These are phyloP conservation scores for Andrena trimmerana DNA, from an alignment of 2,888 invertebrate genomes.

Conservation along the genomic window DNA sequence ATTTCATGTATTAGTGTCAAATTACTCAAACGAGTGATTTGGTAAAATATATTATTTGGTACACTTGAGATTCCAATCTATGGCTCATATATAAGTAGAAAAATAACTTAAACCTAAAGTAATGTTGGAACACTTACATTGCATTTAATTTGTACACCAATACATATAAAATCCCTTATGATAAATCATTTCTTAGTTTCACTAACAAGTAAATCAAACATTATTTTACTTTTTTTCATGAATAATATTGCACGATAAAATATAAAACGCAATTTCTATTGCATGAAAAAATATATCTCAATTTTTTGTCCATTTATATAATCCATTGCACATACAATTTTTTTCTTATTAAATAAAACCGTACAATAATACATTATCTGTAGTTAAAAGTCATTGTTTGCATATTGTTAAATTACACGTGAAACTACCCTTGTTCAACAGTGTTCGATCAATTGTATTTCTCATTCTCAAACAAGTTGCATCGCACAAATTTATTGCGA, in stretches of 20 bases:
- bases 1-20: not conserved
- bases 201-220: no score
- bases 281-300: not conserved
- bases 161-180: no score
- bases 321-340: not conserved
- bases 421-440: constrained; percentile 59
- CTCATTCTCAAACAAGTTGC: constrained; percentile 78
- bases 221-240: no score
- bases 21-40: not conserved
- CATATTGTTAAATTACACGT: constrained; percentile 12
- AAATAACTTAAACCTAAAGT: no score
- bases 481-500: constrained; percentile 79
- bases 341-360: not conserved
- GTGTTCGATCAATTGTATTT: constrained; percentile 74
- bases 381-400: constrained; percentile 13
- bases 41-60: not conserved
- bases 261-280: constrained; percentile 1
- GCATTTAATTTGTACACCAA: no score
- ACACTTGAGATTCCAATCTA: not conserved
- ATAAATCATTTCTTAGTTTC: no score
- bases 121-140: no score
- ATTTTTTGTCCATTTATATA: constrained; percentile 2
- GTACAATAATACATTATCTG: not conserved
- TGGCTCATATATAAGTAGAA: no score
- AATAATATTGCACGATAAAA: not conserved